Evolutionary conservation across 2,113 vertebrate genomes (phyloP), one percentile per base, ranked within the genome.

Genomic region (Helogale parvula): DNA sequence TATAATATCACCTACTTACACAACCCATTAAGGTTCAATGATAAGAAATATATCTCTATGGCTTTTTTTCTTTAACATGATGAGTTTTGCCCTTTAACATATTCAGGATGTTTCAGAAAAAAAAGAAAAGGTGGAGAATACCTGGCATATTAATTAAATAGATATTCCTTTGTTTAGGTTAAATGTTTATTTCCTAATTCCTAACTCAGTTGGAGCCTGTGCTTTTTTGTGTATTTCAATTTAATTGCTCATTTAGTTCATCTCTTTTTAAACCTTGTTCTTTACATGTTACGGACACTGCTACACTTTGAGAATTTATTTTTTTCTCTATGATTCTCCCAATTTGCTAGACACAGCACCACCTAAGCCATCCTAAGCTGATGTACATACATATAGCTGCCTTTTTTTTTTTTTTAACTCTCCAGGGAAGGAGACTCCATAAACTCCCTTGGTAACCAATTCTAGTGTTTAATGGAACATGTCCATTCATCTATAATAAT

Each of bases 401-500:
- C 5, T 63, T 52, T 60, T 63, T 52, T 60, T 60, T 93, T 66
- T 71, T 84, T 38, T 52, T 71, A 94, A 15, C 33, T 97, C 90
- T 90, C 72, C 3, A 41, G 79, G 72, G 95, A 97, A 82, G 76
- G 90, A 60, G 72, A 63, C 76, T 85, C 47, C 63, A 81, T 91
- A 94, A 90, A 85, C 33, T 88, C 54, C 82, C 88, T 93, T 95
- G 86, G 92, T 88, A 95, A 86, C 85, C 71, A 96, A 85, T 95
- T 68, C 66, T 69, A 89, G 60, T 93, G 77, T 92, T 96, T 94
- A 98, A 95, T 95, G 94, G 89, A 89, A 97, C 93, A 96, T 95
- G 50, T 86, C 94, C 88, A 94, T 88, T 98, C 94, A 97, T 97
- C 94, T 97, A 89, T 76, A 88, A 94, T 93, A 92, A 97, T 96